These are phyloP conservation scores for Paralvinella palmiformis DNA, from an alignment of 1,140 invertebrate species.

Conservation along the genomic window DNA sequence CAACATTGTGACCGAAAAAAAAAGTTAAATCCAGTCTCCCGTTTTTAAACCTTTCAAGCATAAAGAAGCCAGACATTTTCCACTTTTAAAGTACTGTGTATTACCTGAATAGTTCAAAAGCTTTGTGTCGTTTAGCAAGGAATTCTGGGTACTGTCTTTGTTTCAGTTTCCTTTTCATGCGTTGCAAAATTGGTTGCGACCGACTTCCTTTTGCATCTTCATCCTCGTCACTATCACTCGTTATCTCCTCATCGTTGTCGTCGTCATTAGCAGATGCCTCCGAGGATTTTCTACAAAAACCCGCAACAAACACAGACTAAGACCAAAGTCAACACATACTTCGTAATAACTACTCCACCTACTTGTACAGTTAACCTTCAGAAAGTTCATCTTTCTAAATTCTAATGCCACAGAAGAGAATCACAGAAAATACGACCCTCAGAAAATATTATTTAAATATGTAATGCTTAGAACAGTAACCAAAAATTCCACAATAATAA, in stretches of 20 bases:
- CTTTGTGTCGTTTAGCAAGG: slow-evolving; percentile 59
- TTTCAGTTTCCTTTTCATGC: slow-evolving; percentile 57
- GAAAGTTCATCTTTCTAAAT: too few relatives aligned
- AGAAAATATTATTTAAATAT: too few relatives aligned
- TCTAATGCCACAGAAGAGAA: too few relatives aligned
- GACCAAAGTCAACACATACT: too few relatives aligned
- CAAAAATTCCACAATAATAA: too few relatives aligned
- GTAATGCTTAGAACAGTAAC: too few relatives aligned
- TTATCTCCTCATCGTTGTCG: slow-evolving; percentile 55
- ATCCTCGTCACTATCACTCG: slow-evolving; percentile 55
- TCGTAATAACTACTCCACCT: too few relatives aligned
- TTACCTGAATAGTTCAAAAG: slow-evolving; percentile 68
- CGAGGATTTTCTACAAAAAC: slow-evolving; percentile 40
- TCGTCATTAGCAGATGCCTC: neutral
- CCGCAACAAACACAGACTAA: too few relatives aligned
- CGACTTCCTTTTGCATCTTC: slow-evolving; percentile 49
- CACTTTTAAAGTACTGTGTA: too few relatives aligned
- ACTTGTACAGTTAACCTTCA: too few relatives aligned
- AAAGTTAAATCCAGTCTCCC: slow-evolving; percentile 31
- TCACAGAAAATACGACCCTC: too few relatives aligned
- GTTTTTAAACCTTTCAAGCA: slow-evolving; percentile 41
- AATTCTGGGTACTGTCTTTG: slow-evolving; percentile 59
- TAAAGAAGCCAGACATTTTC: neutral
- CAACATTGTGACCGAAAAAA: slow-evolving; percentile 1
- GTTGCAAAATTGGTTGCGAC: slow-evolving; percentile 38